phyloP scores from a whole-genome alignment of 1,140 invertebrate genomes.

The Ceratitis capitata region DNA sequence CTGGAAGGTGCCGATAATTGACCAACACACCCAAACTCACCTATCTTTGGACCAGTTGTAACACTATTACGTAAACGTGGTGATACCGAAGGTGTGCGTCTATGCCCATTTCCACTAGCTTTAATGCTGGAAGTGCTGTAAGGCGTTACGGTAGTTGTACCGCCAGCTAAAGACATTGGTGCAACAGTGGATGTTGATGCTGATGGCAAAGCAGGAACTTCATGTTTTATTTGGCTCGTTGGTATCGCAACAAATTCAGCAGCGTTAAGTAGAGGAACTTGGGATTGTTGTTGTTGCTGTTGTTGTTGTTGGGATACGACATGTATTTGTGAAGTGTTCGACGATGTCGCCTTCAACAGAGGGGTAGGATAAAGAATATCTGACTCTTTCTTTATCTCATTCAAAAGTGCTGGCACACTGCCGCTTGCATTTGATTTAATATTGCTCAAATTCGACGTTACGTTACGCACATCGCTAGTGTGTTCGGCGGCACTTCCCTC shows the following conservation, averaged over 20 bases:
- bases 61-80: constrained; percentile 3
- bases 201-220: constrained; percentile 10
- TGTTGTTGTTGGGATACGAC: not conserved
- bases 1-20: not conserved
- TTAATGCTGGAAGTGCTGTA: not conserved
- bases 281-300: constrained; percentile 29
- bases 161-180: constrained; percentile 39
- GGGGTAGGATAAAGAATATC: constrained; percentile 14
- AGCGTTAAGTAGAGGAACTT: constrained; percentile 38
- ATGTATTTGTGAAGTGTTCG: not conserved
- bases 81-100: not conserved
- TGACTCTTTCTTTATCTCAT: constrained; percentile 37
- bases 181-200: constrained; percentile 2
- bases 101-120: not conserved
- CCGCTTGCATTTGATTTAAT: not conserved
- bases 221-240: constrained; percentile 45
- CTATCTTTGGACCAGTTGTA: not conserved
- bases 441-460: not conserved
- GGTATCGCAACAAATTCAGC: constrained; percentile 45
- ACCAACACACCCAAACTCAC: not conserved
- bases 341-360: not conserved
- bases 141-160: constrained; percentile 39
- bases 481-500: constrained; percentile 52
- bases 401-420: not conserved
- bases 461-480: constrained; percentile 16